phyloP scores from a whole-genome alignment of 2,797 vertebrate genomes.

The Odontamblyopus lacepedii region DNA sequence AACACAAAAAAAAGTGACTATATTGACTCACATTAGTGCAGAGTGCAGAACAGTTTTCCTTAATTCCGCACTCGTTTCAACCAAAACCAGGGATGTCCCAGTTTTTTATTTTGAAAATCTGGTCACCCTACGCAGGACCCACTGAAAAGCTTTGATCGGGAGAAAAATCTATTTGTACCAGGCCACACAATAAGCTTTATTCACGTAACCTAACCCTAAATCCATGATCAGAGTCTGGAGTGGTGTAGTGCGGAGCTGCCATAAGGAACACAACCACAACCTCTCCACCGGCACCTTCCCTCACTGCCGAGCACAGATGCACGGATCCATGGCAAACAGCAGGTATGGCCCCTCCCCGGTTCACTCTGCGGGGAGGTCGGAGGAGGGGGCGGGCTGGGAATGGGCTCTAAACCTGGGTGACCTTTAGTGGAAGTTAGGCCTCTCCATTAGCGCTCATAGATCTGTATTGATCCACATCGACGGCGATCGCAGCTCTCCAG shows the following conservation, averaged over 20 bases:
- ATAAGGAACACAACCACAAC: not conserved
- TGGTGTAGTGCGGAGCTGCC: not conserved
- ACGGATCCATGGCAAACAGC: slow-evolving; percentile 4
- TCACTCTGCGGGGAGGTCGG: slow-evolving; percentile 19
- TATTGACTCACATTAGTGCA: too few relatives aligned
- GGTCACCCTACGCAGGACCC: too few relatives aligned
- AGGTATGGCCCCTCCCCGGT: slow-evolving; percentile 35
- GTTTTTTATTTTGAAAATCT: too few relatives aligned
- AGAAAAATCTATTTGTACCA: not conserved
- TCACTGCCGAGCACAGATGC: slow-evolving; percentile 6
- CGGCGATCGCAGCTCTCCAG: slow-evolving; percentile 45
- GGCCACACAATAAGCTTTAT: not conserved
- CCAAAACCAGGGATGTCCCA: too few relatives aligned
- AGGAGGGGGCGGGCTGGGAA: slow-evolving; percentile 58
- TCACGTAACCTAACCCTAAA: not conserved
- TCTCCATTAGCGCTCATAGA: slow-evolving; percentile 43
- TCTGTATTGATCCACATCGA: slow-evolving; percentile 58
- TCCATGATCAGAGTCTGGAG: slow-evolving; percentile 4
- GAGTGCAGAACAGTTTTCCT: too few relatives aligned
- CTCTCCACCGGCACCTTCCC: not conserved
- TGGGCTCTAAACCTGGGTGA: slow-evolving; percentile 31
- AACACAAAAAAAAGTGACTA: too few relatives aligned
- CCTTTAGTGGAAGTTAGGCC: slow-evolving; percentile 36
- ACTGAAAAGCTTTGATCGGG: not conserved
- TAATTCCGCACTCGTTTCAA: too few relatives aligned